Conservation (phyloP, 2,888 invertebrate species). For the Cecidostiba fungosa region DNA sequence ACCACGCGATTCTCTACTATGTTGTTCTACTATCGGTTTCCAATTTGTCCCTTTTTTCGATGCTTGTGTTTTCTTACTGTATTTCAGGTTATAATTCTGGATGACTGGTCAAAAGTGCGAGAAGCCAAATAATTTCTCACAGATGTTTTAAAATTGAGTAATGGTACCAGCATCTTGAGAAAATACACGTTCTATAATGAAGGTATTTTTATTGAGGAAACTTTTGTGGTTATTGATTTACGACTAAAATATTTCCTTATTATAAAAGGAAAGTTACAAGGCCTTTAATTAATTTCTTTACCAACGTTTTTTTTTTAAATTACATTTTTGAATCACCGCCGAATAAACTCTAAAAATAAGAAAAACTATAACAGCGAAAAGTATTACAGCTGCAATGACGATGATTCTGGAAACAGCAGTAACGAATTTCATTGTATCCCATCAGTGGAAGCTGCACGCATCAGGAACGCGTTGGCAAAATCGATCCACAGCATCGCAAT, state of each 20-base stretch:
- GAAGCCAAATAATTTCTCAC: too few species aligned
- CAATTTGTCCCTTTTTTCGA: not conserved
- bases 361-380: too few species aligned
- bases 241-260: not conserved
- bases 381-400: too few species aligned
- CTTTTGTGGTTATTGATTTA: not conserved
- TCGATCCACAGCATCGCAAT: conserved; percentile 6
- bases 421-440: not conserved
- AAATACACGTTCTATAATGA: too few species aligned
- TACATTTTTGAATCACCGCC: not conserved
- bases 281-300: not conserved
- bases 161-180: too few species aligned
- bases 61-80: not conserved
- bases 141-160: not conserved
- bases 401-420: too few species aligned
- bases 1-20: not conserved
- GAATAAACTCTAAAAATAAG: too few species aligned
- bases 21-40: not conserved
- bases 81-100: not conserved
- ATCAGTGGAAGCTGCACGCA: not conserved
- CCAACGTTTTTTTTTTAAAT: not conserved
- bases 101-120: not conserved
- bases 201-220: not conserved
- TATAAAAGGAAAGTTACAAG: not conserved
- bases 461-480: not conserved